These are phyloP conservation scores for Prenolepis imparis DNA, from an alignment of 2,888 invertebrate genomes.

Conservation along the genomic window DNA sequence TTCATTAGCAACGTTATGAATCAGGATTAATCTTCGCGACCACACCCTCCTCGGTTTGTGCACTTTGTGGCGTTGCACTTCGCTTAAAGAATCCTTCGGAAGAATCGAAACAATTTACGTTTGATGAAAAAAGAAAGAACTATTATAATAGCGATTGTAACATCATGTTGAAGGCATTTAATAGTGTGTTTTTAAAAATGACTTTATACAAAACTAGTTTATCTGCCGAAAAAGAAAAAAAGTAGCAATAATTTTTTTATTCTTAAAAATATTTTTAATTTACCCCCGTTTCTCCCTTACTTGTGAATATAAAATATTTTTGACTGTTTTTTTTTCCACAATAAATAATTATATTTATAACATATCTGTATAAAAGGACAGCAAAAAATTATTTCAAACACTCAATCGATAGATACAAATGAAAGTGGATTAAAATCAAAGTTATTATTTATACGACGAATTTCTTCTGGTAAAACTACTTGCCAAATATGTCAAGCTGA, in stretches of 20 bases:
- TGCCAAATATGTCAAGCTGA: neutral
- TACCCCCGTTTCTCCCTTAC: too few species aligned
- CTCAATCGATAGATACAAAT: neutral
- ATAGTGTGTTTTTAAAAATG: neutral
- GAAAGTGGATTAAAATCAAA: neutral
- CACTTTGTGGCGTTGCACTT: constrained; percentile 30
- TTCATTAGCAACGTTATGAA: neutral
- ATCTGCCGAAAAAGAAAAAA: neutral
- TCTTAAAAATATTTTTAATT: neutral
- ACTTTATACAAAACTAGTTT: neutral
- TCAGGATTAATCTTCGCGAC: constrained; percentile 7
- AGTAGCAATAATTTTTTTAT: neutral
- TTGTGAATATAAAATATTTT: neutral
- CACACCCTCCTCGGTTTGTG: constrained; percentile 28
- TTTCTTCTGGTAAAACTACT: neutral
- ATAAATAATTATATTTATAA: neutral
- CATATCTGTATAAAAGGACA: neutral
- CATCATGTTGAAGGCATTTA: neutral
- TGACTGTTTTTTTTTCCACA: neutral
- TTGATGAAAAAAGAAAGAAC: neutral
- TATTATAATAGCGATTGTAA: neutral
- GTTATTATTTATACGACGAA: neutral
- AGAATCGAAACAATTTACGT: neutral
- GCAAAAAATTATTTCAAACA: neutral
- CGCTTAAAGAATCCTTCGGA: neutral